phyloP scores from a whole-genome alignment of 2,888 invertebrate species.

The Dysmachus trigonus region DNA sequence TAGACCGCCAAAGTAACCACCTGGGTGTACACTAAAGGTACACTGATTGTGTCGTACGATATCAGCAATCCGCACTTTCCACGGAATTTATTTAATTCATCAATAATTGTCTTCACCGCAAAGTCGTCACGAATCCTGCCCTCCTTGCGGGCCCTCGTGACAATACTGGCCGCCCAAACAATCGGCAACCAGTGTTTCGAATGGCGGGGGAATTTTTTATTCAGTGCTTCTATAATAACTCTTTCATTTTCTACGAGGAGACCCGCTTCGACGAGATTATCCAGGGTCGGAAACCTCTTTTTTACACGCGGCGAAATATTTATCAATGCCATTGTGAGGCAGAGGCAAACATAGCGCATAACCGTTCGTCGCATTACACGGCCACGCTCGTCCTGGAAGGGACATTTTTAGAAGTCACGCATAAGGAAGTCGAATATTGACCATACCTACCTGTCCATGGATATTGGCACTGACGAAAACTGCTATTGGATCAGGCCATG shows the following conservation, averaged over 20 bases:
- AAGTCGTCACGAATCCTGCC: slow-evolving; percentile 90
- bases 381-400: slow-evolving; percentile 77
- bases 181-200: slow-evolving; percentile 92
- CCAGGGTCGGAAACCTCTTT: slow-evolving; percentile 85
- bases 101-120: slow-evolving; percentile 89
- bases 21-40: slow-evolving; percentile 85
- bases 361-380: slow-evolving; percentile 84
- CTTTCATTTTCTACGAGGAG: slow-evolving; percentile 83
- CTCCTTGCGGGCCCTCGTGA: slow-evolving; percentile 88
- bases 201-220: slow-evolving; percentile 82
- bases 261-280: slow-evolving; percentile 86
- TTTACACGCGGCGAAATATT: slow-evolving; percentile 89
- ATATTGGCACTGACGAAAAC: slow-evolving; percentile 87
- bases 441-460: slow-evolving; percentile 74
- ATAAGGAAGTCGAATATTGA: background rate
- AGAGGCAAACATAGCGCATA: slow-evolving; percentile 84
- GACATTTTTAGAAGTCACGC: slow-evolving; percentile 50
- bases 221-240: slow-evolving; percentile 78
- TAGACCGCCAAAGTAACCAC: slow-evolving; percentile 93
- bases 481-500: slow-evolving; percentile 87
- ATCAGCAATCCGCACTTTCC: slow-evolving; percentile 80
- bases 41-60: slow-evolving; percentile 78
- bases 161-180: slow-evolving; percentile 90
- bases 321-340: slow-evolving; percentile 86
- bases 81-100: slow-evolving; percentile 85